phyloP scores from a whole-genome alignment of 2,797 vertebrate species.

The Masticophis lateralis region DNA sequence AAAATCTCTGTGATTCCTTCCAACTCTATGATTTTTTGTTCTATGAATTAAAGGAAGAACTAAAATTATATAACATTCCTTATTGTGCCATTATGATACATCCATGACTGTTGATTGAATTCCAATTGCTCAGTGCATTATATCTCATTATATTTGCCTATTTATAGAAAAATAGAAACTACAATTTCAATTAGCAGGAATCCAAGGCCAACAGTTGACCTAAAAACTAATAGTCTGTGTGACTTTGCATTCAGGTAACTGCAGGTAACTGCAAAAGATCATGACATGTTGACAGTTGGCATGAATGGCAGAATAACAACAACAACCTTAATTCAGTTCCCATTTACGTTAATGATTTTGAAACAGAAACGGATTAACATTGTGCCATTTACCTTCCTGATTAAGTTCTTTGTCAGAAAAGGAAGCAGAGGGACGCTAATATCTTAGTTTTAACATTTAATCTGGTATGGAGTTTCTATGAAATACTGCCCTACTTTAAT shows the following conservation, averaged over 20 bases:
- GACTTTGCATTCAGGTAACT: constrained; percentile 38
- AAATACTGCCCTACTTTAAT: constrained; percentile 3
- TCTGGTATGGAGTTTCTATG: not conserved
- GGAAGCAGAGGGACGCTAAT: constrained; percentile 46
- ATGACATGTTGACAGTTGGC: constrained; percentile 31
- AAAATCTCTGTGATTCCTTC: not conserved
- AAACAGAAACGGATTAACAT: constrained; percentile 47
- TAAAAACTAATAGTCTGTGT: constrained; percentile 42
- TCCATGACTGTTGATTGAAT: constrained; percentile 33
- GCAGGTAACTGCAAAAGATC: not conserved
- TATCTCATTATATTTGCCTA: constrained; percentile 39
- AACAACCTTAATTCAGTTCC: constrained; percentile 12
- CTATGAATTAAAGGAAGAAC: constrained; percentile 24
- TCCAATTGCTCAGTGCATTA: constrained; percentile 24
- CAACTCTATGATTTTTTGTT: not conserved
- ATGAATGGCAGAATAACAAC: constrained; percentile 14
- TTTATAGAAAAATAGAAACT: constrained; percentile 45
- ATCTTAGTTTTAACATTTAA: constrained; percentile 40
- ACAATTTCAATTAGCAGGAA: constrained; percentile 37
- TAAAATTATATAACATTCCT: constrained; percentile 21
- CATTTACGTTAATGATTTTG: constrained; percentile 41
- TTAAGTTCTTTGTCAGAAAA: constrained; percentile 56
- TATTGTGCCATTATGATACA: constrained; percentile 28
- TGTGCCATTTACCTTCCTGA: constrained; percentile 54
- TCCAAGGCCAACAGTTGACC: constrained; percentile 28